Base-by-base conservation (phyloP, 2,113 vertebrate species). In the Silurus glanis region DNA sequence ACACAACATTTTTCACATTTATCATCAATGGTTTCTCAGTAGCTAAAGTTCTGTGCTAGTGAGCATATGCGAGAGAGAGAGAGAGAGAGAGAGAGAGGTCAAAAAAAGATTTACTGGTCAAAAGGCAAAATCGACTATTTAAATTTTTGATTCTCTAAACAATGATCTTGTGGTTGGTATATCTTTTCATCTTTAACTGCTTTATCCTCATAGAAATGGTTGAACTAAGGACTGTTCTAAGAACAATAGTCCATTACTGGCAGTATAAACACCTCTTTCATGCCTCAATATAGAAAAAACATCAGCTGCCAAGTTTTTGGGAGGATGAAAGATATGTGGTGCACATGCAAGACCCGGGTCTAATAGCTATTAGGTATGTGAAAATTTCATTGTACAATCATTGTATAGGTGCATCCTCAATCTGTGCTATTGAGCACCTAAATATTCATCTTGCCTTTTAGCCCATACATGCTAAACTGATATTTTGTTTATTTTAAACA, bases 1-100 rank as follows among this genome's bases (percentile, higher is more conserved):
- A 61, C 55, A 37, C 58, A 83, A 87, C 25, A 67, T 66, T 82
- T 37, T 53, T 4, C 23, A 82, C 9, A 45, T 80, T 80, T 61
- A 80, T 13, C 21, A 80, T 37, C 55, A 45, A 5, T 61, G 5
- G 10, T 80, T n/a, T 16, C 16, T 58, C 16, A 25, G 53, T 58
- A 37, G 55, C 28, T 79, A 37, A 17, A 37, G 16, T 58, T 58
- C 21, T 23, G 7, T 51, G 0, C 37, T 47, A 72, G 4, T 21
- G 17, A 72, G 69, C 37, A 72, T 16, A 72, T 47, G 17, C 1
- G 28, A 37, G 28, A 37, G 28, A 37, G 28, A 37, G 28, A 37
- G 28, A 37, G 28, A 37, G 28, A 37, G 28, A 37, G 37, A 37
- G 37, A 37, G 37, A 37, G 17, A 47, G 16, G 37, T 45, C 28